Evolutionary conservation across 2,113 vertebrate genomes (phyloP), one percentile per base, ranked within the genome.

Genomic region (Romanogobio albipinnatus): DNA sequence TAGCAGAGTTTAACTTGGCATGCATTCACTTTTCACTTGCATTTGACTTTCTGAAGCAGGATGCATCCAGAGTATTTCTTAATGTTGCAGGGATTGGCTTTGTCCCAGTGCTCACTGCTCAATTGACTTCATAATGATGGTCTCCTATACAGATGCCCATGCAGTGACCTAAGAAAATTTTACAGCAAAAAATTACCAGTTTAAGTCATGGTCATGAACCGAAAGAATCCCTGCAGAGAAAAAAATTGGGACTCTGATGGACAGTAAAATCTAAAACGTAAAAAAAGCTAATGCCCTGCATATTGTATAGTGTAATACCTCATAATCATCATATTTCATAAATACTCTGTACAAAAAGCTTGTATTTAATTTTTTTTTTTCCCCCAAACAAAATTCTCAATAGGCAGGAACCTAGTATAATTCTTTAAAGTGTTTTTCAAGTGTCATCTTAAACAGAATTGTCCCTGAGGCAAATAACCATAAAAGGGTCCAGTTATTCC

Each of bases 401-500:
- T 2, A 56, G 15, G 17, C 49, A 77, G 74, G 9, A n/a, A 9
- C 45, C 26, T 76, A 19, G 9, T 49, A 43, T 39, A 5, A 8
- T 36, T 68, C 29, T 36, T 68, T 36, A 19, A 36, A 59, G 22
- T 56, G 9, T 36, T 26, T 56, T 73, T n/a, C 70, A 73, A 15
- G 5, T 47, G 22, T 8, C 43, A 73, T 73, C 22, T 73, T 73
- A 11, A 24, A 43, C 6, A 47, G 43, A 47, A 73, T 47, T 15
- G 64, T 14, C 39, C 39, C 70, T 1, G 43, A 47, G 70, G 70
- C n/a, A 74, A 74, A 74, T 74, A 74, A 74, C 70, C n/a, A 49
- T 1, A 3, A 24, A 47, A 26, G 11, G 11, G 5, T 8, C 43
- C 11, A 73, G 43, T 74, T 47, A 11, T 47, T 74, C n/a, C 2